Conservation (phyloP, 2,113 vertebrate genomes). For the Acinonyx jubatus region DNA sequence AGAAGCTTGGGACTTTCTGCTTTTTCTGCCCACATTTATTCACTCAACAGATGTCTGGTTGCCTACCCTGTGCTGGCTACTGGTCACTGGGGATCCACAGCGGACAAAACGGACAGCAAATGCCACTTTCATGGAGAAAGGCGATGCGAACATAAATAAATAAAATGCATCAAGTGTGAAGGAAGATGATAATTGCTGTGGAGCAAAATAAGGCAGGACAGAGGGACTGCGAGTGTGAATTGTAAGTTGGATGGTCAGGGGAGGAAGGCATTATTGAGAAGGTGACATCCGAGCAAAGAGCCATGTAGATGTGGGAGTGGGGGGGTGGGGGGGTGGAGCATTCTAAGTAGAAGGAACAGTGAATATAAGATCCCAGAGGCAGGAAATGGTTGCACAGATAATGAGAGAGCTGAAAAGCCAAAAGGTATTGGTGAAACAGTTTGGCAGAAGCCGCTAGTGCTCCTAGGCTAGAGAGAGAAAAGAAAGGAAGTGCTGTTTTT, state of each 20-base stretch:
- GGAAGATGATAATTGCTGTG: neutral
- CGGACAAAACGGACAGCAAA: neutral
- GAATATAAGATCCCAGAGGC: neutral
- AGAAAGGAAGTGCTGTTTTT: neutral
- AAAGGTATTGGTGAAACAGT: neutral
- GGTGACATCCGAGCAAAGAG: neutral
- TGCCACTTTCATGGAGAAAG: neutral
- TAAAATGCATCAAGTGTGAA: neutral
- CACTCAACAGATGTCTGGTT: neutral
- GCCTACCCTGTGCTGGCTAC: neutral
- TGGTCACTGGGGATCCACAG: neutral
- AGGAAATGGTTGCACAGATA: neutral
- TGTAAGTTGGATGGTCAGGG: neutral
- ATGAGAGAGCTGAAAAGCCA: neutral
- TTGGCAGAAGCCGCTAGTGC: neutral
- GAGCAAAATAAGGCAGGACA: neutral
- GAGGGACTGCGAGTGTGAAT: neutral
- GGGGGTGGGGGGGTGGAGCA: neutral
- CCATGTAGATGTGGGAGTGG: neutral
- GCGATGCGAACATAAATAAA: neutral
- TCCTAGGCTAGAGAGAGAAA: neutral
- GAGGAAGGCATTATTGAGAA: neutral
- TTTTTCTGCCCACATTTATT: neutral
- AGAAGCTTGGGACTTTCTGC: neutral
- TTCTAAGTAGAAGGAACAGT: neutral